phyloP scores from a whole-genome alignment of 2,113 vertebrate species.

The Nyctereutes procyonoides region DNA sequence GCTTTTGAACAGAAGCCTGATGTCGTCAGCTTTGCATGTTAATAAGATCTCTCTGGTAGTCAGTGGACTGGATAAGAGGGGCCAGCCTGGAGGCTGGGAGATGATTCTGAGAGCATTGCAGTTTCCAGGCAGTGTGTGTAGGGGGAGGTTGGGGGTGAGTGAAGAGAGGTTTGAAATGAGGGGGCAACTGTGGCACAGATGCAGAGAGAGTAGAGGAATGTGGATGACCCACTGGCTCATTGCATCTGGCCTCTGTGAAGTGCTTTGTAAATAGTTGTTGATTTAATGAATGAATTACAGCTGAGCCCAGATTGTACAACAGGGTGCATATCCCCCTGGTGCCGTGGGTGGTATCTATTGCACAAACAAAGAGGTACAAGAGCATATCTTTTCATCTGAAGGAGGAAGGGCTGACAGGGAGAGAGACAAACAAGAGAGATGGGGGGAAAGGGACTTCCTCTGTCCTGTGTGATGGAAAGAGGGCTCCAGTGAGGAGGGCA shows the following conservation, averaged over 20 bases:
- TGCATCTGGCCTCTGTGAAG: background rate
- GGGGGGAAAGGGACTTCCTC: background rate
- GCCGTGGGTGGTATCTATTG: background rate
- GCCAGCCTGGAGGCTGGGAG: background rate
- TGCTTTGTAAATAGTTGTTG: background rate
- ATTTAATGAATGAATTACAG: background rate
- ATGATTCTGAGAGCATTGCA: background rate
- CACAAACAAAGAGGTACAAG: background rate
- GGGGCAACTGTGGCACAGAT: background rate
- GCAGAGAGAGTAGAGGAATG: background rate
- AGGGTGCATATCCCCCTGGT: no score
- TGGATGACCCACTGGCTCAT: background rate
- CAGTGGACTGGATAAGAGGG: background rate
- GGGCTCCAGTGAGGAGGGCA: background rate
- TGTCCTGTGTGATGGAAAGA: background rate
- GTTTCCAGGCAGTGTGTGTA: no score
- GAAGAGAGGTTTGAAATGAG: background rate
- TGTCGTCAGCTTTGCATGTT: slow-evolving; percentile 48
- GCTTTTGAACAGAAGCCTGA: slow-evolving; percentile 12
- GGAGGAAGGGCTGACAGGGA: background rate
- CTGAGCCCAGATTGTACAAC: background rate
- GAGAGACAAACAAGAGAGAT: background rate
- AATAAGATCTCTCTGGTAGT: slow-evolving; percentile 13
- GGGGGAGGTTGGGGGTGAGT: background rate
- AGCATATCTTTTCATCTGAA: background rate